Evolutionary conservation across 2,888 invertebrate species (phyloP).

Genomic region (Synanthedon formicaeformis): DNA sequence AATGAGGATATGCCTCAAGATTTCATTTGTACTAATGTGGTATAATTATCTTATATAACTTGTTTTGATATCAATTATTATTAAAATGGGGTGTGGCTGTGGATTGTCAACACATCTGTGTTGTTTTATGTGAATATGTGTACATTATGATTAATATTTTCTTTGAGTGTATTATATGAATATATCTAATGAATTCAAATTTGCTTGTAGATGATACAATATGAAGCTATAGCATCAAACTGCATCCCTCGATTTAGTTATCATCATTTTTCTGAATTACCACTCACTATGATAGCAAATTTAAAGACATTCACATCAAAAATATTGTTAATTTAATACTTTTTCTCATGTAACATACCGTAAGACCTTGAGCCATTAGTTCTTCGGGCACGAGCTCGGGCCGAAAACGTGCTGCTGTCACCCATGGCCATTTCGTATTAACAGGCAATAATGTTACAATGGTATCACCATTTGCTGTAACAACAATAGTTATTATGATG

Average conservation of each 20-base stretch:
- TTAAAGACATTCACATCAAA: background rate
- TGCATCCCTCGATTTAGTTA: no score
- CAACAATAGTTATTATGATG: no score
- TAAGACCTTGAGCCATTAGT: conserved; percentile 92
- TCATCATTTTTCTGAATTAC: no score
- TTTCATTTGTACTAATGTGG: background rate
- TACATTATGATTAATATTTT: no score
- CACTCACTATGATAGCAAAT: no score
- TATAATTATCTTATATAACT: background rate
- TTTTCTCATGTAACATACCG: conserved; percentile 70
- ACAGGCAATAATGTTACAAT: conserved; percentile 91
- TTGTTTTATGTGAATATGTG: no score
- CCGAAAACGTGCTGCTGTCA: conserved; percentile 90
- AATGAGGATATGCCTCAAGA: no score
- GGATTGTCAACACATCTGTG: no score
- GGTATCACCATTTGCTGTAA: conserved; percentile 88
- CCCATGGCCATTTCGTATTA: conserved; percentile 91
- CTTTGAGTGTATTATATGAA: no score
- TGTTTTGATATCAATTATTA: background rate
- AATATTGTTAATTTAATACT: background rate
- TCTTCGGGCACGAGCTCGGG: conserved; percentile 95
- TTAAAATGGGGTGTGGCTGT: background rate
- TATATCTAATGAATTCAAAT: no score
- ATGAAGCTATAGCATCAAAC: no score
- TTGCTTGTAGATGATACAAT: no score